Conservation (phyloP, 2,888 invertebrate genomes). For the Hyposoter didymator region DNA sequence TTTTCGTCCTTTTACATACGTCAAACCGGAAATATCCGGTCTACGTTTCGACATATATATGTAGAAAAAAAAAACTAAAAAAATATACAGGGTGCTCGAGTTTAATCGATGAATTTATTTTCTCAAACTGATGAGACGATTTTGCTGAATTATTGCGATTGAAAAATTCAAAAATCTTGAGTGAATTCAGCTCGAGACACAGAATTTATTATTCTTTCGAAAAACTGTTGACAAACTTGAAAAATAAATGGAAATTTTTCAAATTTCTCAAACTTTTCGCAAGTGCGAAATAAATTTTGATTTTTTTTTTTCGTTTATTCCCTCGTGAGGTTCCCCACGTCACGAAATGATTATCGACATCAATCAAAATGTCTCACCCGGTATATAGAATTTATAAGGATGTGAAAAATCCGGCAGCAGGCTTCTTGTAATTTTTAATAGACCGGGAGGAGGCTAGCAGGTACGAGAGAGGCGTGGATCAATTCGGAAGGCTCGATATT, state of each 20-base stretch:
- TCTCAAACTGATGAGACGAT: background rate
- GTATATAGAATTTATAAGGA: background rate
- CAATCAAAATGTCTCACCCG: background rate
- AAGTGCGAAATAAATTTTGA: too few species aligned
- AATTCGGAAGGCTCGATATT: slow-evolving; percentile 34
- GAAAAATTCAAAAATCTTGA: too few species aligned
- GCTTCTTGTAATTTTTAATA: slow-evolving; percentile 51
- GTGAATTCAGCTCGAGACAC: too few species aligned
- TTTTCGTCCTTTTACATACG: slow-evolving; percentile 25
- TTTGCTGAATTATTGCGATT: background rate
- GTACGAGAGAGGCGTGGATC: slow-evolving; percentile 51
- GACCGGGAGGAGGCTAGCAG: slow-evolving; percentile 36
- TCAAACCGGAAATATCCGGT: slow-evolving; percentile 62
- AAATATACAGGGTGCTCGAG: background rate
- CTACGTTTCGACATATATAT: slow-evolving; percentile 24
- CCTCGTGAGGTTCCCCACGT: background rate
- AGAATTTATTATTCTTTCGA: too few species aligned
- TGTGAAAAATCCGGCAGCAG: slow-evolving; percentile 38
- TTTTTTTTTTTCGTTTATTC: too few species aligned
- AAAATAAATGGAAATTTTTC: too few species aligned
- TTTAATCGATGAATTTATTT: background rate
- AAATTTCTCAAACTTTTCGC: too few species aligned
- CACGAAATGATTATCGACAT: background rate
- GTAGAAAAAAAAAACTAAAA: background rate
- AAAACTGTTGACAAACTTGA: too few species aligned